phyloP scores from a whole-genome alignment of 1,140 invertebrate species.

The Drepana arcuata region DNA sequence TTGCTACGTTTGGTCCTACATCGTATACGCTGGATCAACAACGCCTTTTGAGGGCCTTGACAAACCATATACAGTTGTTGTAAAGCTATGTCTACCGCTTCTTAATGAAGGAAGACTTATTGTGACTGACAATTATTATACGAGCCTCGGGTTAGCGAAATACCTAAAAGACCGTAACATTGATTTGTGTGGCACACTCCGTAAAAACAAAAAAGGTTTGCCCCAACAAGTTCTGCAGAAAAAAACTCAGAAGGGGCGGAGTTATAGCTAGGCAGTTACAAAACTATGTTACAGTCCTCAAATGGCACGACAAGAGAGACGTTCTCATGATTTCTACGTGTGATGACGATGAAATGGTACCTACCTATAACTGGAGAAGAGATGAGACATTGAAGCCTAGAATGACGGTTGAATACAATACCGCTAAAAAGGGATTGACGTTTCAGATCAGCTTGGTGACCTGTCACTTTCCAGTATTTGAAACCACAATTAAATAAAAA shows the following conservation, averaged over 20 bases:
- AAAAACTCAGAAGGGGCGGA: constrained; percentile 5
- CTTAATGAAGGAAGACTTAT: constrained; percentile 34
- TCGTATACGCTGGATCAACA: constrained; percentile 27
- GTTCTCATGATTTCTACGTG: constrained; percentile 27
- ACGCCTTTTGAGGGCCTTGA: constrained; percentile 5
- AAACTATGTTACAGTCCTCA: constrained; percentile 16
- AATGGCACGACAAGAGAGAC: constrained; percentile 36
- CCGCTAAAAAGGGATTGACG: no score
- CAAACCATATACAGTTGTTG: constrained; percentile 11
- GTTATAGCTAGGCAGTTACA: constrained; percentile 10
- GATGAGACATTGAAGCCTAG: no score
- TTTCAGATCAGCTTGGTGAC: no score
- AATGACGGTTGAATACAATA: no score
- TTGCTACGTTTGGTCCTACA: constrained; percentile 25
- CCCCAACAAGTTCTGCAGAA: constrained; percentile 4
- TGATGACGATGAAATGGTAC: constrained; percentile 12
- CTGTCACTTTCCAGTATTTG: no score
- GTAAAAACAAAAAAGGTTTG: constrained; percentile 8
- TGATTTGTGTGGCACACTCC: constrained; percentile 9
- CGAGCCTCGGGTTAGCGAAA: constrained; percentile 30
- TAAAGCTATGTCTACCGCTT: constrained; percentile 16
- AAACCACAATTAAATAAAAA: no score
- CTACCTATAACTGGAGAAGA: no score
- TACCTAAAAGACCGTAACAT: constrained; percentile 7
- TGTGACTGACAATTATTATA: constrained; percentile 57